phyloP scores from a whole-genome alignment of 2,888 invertebrate species.

The Sinhomidia bicolor region DNA sequence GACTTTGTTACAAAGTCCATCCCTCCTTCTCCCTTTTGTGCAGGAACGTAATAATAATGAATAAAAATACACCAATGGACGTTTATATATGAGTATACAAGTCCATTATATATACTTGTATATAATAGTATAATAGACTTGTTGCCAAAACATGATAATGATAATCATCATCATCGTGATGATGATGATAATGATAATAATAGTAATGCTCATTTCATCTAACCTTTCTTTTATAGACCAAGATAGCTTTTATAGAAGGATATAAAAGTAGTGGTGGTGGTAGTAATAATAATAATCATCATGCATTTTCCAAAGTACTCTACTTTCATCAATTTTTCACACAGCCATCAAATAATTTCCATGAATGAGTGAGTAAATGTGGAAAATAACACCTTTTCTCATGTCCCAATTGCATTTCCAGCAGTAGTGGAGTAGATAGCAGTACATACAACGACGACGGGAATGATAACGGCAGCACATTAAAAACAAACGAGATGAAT shows the following conservation, averaged over 20 bases:
- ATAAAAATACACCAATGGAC: too few species aligned
- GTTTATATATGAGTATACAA: too few species aligned
- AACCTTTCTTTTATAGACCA: neutral
- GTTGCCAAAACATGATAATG: neutral
- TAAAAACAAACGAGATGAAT: constrained; percentile 53
- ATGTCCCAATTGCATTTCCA: neutral
- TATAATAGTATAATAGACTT: too few species aligned
- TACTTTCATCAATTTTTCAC: constrained; percentile 62
- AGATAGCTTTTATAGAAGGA: too few species aligned
- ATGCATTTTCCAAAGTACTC: neutral
- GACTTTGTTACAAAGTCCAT: too few species aligned
- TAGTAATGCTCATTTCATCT: neutral
- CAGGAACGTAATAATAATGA: neutral
- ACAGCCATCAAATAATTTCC: constrained; percentile 52
- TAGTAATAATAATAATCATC: neutral
- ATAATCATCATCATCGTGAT: too few species aligned
- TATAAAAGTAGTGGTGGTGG: too few species aligned
- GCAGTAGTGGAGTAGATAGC: too few species aligned
- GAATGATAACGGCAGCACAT: constrained; percentile 46
- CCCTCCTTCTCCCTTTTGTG: neutral
- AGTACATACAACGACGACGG: too few species aligned
- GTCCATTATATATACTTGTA: too few species aligned
- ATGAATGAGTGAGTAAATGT: constrained; percentile 24
- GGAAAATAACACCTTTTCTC: constrained; percentile 30
- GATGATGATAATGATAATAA: neutral